phyloP scores from a whole-genome alignment of 2,113 vertebrate species.

The Tupaia chinensis region DNA sequence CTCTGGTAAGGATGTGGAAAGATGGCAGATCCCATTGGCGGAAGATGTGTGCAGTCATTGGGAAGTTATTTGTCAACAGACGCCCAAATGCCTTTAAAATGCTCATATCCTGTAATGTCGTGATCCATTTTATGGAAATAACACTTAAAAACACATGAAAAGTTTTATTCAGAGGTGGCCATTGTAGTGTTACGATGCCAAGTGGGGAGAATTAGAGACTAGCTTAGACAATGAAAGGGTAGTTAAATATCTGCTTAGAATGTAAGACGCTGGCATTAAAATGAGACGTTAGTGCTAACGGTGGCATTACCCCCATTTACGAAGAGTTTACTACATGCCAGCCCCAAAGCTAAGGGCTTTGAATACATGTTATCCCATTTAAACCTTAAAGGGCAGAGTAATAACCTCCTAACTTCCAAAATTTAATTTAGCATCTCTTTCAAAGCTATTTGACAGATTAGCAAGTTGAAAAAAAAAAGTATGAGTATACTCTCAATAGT shows the following conservation, averaged over 20 bases:
- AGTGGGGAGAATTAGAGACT: slow-evolving; percentile 24
- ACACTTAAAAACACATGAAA: background rate
- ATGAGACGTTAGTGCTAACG: slow-evolving; percentile 8
- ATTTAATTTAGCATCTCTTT: slow-evolving; percentile 17
- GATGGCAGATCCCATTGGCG: background rate
- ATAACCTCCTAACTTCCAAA: background rate
- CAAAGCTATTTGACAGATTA: slow-evolving; percentile 30
- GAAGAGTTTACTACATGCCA: background rate
- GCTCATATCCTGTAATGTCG: background rate
- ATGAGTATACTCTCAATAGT: background rate
- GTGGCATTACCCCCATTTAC: background rate
- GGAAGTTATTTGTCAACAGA: background rate
- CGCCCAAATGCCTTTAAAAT: slow-evolving; percentile 17
- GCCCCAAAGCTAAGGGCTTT: background rate
- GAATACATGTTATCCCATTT: background rate
- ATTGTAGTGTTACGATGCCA: background rate
- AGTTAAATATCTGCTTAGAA: slow-evolving; percentile 43
- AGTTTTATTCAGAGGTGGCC: background rate
- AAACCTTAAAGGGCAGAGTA: slow-evolving; percentile 11
- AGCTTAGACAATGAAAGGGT: background rate
- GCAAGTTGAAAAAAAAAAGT: background rate
- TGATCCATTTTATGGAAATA: slow-evolving; percentile 8
- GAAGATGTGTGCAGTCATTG: background rate
- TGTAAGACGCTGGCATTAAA: slow-evolving; percentile 1
- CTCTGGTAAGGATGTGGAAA: background rate